Conservation (phyloP, 2,888 invertebrate genomes). For the Tachina fera region DNA sequence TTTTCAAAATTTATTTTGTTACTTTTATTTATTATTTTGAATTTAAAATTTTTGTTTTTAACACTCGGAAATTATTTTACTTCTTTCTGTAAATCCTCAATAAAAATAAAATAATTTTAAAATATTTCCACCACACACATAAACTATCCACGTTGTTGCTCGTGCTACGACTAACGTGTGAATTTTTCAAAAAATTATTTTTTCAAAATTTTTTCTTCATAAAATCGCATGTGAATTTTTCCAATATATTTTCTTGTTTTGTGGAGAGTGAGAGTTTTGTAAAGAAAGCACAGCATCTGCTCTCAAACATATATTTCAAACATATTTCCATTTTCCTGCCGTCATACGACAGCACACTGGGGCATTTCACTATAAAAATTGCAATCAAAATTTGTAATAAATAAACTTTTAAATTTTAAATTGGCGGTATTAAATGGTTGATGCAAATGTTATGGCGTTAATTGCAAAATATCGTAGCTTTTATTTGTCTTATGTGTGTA, state of each 20-base stretch:
- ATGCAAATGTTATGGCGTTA: too few species aligned
- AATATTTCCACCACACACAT: background rate
- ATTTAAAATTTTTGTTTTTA: background rate
- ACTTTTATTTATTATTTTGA: background rate
- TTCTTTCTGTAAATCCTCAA: conserved; percentile 31
- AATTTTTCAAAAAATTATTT: conserved; percentile 19
- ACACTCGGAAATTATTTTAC: background rate
- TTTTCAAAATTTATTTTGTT: conserved; percentile 7
- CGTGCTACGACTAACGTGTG: conserved; percentile 77
- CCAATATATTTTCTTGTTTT: conserved; percentile 38
- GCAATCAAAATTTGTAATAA: background rate
- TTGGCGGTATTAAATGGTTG: too few species aligned
- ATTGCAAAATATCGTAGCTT: too few species aligned
- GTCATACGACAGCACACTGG: conserved; percentile 23
- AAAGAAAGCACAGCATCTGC: conserved; percentile 41
- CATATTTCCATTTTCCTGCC: conserved; percentile 72
- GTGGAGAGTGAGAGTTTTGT: conserved; percentile 54
- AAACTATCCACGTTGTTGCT: conserved; percentile 76
- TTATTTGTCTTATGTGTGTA: too few species aligned
- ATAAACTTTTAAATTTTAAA: too few species aligned
- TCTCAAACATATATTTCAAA: conserved; percentile 68
- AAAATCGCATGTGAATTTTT: conserved; percentile 33
- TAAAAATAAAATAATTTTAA: conserved; percentile 9
- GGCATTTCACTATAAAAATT: background rate
- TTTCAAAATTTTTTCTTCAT: conserved; percentile 65